Base-by-base conservation (phyloP, 2,888 invertebrate genomes). In the Poecilus cupreus region DNA sequence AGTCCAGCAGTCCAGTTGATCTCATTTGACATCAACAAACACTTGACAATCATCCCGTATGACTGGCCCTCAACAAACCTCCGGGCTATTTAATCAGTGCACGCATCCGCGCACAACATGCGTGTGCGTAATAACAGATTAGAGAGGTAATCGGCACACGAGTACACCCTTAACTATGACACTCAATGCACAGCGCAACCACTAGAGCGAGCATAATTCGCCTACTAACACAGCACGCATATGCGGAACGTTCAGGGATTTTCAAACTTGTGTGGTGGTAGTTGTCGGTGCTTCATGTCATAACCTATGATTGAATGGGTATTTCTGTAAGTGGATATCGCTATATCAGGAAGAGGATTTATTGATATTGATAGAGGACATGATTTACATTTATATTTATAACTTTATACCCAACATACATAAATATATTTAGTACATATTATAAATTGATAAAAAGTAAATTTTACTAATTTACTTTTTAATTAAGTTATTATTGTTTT, bases 111-210 rank as follows among this genome's bases (percentile, higher is more conserved):
- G 43, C 13, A 10, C 43, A 3, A 11, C 54, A 60, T 26, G 26
- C 60, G 0, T 60, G 26, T 60, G 26, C 13, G 60, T 60, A 60
- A 60, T 60, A 20, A n/a, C n/a, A n/a, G 60, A 60, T 60, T 60
- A 60, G 60, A 26, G 60, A 43, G 60, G 60, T 60, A 60, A 60
- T 60, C 60, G 60, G 24, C 60, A 60, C 26, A 60, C 13, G 60
- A 60, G 60, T 10, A 26, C 26, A 26, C 26, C 60, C 60, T 60
- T 26, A 60, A 24, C 60, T 60, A 26, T 43, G 43, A 43, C 43
- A 43, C 43, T 43, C 43, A 13, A 43, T 43, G 43, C 43, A 11
- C n/a, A 43, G 43, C 43, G 13, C 5, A 43, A 43, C 1, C 43
- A 43, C n/a, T n/a, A n/a, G n/a, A 39, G 43, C 43, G 43, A 2